A percentile compares a stretch with the other conserved stretches of the same genome.
These are phyloP conservation scores for Colinus virginianus DNA, from an alignment of 2,113 vertebrate species.

Conservation along the genomic window DNA sequence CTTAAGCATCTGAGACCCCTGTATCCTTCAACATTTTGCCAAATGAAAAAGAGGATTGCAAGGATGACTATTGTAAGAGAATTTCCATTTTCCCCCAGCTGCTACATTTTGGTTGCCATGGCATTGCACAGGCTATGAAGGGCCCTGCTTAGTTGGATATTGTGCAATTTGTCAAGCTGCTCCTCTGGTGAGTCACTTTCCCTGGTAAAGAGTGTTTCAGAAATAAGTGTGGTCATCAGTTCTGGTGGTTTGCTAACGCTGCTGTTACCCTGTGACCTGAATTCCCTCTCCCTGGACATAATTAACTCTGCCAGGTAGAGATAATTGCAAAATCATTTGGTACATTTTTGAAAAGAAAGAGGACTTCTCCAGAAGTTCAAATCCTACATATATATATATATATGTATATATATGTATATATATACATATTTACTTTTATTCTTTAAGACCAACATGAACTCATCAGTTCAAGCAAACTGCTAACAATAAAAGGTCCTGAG, in stretches of 20 bases:
- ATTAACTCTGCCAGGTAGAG: conserved; percentile 58
- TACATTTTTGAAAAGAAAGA: not conserved
- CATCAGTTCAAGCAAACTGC: not conserved
- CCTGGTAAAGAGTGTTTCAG: conserved; percentile 12
- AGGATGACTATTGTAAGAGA: conserved; percentile 46
- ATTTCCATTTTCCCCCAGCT: conserved; percentile 52
- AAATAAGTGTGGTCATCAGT: conserved; percentile 58
- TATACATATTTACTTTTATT: not conserved
- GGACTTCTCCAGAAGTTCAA: not conserved
- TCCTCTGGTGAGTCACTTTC: conserved; percentile 60
- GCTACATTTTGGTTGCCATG: conserved; percentile 65
- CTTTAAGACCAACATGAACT: not conserved
- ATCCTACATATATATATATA: not conserved
- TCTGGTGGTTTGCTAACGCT: conserved; percentile 33
- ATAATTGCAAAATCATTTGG: conserved; percentile 34
- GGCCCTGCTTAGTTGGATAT: conserved; percentile 21
- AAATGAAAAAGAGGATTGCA: not conserved
- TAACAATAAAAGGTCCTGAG: not conserved
- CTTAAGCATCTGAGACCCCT: not conserved
- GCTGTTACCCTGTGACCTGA: conserved; percentile 30
- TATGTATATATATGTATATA: too few species aligned
- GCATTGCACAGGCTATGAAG: conserved; percentile 31
- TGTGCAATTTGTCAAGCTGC: conserved; percentile 55
- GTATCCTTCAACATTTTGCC: conserved; percentile 9
- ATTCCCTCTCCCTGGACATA: conserved; percentile 31